Evolutionary conservation across 2,113 vertebrate genomes (phyloP).

Genomic region (Zosterops hypoxanthus): DNA sequence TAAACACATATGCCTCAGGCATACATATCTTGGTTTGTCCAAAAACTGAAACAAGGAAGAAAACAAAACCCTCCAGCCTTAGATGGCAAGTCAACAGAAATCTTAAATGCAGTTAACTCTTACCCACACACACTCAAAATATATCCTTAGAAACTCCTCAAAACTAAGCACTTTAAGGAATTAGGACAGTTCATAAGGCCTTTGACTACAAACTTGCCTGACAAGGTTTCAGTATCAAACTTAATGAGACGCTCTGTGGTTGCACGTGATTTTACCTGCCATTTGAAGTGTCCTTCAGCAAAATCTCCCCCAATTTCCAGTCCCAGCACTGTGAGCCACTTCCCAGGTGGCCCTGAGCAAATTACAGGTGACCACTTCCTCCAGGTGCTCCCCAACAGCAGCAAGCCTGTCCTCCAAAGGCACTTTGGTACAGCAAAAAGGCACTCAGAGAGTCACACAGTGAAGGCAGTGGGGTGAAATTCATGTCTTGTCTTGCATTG

Average conservation of each 20-base stretch:
- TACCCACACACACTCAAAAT: background rate
- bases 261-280: background rate
- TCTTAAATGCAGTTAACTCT: background rate
- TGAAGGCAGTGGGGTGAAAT: background rate
- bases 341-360: background rate
- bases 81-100: background rate
- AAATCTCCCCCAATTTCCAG: background rate
- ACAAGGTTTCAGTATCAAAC: background rate
- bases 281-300: background rate
- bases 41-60: background rate
- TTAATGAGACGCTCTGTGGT: fast-evolving
- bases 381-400: background rate
- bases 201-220: background rate
- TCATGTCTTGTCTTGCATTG: background rate
- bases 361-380: background rate
- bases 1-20: slow-evolving; percentile 5
- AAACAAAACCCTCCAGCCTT: background rate
- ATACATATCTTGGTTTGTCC: background rate
- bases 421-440: background rate
- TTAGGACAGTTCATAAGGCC: background rate
- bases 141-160: background rate
- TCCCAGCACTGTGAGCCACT: background rate
- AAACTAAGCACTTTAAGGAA: background rate
- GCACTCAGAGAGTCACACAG: background rate
- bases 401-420: background rate